These are phyloP conservation scores for Coendou prehensilis DNA, from an alignment of 2,797 vertebrate genomes.

Conservation along the genomic window DNA sequence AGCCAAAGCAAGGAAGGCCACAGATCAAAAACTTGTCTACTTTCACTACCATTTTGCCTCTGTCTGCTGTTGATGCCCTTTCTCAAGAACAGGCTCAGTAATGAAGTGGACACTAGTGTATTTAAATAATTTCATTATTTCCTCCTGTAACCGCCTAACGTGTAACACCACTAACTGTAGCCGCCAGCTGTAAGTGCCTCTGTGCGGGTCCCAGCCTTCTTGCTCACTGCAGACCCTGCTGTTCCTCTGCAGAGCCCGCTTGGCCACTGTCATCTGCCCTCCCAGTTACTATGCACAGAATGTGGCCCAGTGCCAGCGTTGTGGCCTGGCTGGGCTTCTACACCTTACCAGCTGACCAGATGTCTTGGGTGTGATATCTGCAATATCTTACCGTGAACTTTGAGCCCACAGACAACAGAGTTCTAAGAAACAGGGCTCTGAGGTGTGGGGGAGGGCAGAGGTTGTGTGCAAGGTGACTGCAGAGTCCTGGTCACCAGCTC, in stretches of 20 bases:
- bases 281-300: neutral
- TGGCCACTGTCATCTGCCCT: fast-evolving
- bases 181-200: fast-evolving
- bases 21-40: neutral
- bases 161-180: neutral
- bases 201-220: neutral
- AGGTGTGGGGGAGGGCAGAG: neutral
- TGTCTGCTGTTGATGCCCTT: no score
- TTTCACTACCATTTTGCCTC: neutral
- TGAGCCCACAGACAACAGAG: neutral
- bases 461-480: neutral
- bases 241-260: fast-evolving
- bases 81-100: neutral
- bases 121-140: neutral
- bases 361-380: neutral
- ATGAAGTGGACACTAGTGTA: neutral
- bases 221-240: fast-evolving
- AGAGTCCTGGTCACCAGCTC: neutral
- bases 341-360: neutral
- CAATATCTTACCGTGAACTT: neutral
- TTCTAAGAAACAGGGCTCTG: constrained; percentile 61
- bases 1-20: neutral
- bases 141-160: neutral
- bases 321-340: neutral
- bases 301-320: neutral